phyloP scores from a whole-genome alignment of 2,113 vertebrate genomes.

The Microtus pennsylvanicus region DNA sequence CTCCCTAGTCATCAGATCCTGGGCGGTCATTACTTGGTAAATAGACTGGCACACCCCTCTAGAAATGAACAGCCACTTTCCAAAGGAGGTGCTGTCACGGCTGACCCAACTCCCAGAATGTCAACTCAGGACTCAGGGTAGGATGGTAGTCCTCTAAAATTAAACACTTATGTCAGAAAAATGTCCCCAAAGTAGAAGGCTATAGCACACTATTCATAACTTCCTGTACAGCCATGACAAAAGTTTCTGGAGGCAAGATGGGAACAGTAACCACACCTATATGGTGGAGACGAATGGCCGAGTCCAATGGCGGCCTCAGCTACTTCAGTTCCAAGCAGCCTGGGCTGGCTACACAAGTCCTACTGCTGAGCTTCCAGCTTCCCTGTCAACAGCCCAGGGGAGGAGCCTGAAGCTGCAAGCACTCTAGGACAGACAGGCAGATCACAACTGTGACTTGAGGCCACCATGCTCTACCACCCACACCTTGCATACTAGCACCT shows the following conservation, averaged over 20 bases:
- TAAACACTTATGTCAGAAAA: slow-evolving; percentile 5
- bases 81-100: slow-evolving; percentile 20
- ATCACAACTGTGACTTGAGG: background rate
- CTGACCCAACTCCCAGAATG: slow-evolving; percentile 18
- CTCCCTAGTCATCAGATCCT: background rate
- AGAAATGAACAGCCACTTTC: slow-evolving; percentile 7
- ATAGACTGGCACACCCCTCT: background rate
- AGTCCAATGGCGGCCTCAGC: background rate
- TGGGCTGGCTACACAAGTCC: background rate
- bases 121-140: background rate
- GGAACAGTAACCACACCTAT: background rate
- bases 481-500: rapidly evolving
- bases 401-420: background rate
- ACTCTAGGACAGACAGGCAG: background rate
- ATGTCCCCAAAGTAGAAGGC: background rate
- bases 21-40: background rate
- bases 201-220: background rate
- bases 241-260: background rate
- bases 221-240: background rate
- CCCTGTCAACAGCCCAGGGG: background rate
- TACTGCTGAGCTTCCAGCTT: background rate
- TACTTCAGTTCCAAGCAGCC: background rate
- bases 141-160: background rate
- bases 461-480: background rate
- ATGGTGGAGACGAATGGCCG: background rate